These are phyloP conservation scores for Drosophila sechellia DNA, from an alignment of 1,140 invertebrate genomes.

Conservation along the genomic window DNA sequence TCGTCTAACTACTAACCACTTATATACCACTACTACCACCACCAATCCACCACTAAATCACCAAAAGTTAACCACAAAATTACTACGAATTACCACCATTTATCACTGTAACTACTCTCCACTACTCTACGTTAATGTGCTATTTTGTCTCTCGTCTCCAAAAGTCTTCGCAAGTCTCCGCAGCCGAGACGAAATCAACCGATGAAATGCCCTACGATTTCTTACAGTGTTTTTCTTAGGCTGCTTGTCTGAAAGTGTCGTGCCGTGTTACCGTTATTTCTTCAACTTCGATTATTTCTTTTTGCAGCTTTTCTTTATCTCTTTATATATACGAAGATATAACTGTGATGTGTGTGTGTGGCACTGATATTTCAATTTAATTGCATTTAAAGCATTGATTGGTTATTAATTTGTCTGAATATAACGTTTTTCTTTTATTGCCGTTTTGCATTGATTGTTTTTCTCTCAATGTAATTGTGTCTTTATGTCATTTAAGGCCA, in stretches of 20 bases:
- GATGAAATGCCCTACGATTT: constrained; percentile 63
- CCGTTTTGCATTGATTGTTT: constrained; percentile 29
- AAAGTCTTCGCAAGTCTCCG: constrained; percentile 44
- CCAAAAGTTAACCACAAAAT: constrained; percentile 16
- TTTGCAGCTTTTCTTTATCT: constrained; percentile 52
- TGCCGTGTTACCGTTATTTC: constrained; percentile 66
- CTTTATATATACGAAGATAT: constrained; percentile 12
- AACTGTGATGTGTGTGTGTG: constrained; percentile 26
- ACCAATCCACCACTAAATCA: constrained; percentile 44
- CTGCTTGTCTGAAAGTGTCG: constrained; percentile 65
- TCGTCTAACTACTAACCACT: constrained; percentile 65
- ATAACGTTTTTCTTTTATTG: constrained; percentile 37
- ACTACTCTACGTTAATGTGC: constrained; percentile 68
- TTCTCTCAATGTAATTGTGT: constrained; percentile 55
- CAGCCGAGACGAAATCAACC: constrained; percentile 36
- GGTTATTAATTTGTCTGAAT: constrained; percentile 39
- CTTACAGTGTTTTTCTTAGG: constrained; percentile 75
- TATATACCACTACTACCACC: constrained; percentile 36
- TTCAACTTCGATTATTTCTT: constrained; percentile 49
- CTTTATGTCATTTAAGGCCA: constrained; percentile 56
- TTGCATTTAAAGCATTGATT: constrained; percentile 39
- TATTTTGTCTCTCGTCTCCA: constrained; percentile 50
- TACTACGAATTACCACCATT: constrained; percentile 33
- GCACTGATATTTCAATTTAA: constrained; percentile 28
- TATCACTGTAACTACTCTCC: constrained; percentile 69